Percentiles rank a stretch among this genome's conserved stretches.
These are phyloP conservation scores for Glossophaga mutica DNA, from an alignment of 2,797 vertebrate species.

Conservation along the genomic window DNA sequence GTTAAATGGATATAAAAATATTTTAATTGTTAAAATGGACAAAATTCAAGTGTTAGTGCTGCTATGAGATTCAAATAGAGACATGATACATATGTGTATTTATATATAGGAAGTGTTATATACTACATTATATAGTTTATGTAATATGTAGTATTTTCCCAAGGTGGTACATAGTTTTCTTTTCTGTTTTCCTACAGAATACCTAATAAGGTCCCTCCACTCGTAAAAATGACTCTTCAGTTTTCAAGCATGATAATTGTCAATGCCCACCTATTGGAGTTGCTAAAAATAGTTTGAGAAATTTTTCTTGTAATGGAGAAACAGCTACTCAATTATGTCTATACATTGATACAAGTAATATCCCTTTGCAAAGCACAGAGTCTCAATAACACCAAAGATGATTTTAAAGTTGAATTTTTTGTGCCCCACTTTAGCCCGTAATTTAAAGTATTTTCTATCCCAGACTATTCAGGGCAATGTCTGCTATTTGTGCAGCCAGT, in stretches of 20 bases:
- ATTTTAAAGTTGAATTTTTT: constrained; percentile 2
- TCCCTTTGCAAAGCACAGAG: background rate
- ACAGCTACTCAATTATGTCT: background rate
- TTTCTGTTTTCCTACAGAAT: background rate
- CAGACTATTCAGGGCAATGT: constrained; percentile 17
- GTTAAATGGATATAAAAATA: background rate
- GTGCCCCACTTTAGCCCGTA: background rate
- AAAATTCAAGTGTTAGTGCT: background rate
- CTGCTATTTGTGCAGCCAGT: constrained; percentile 12
- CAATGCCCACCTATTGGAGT: background rate
- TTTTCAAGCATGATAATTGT: background rate
- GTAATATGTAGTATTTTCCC: background rate
- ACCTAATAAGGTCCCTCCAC: background rate
- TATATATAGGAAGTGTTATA: background rate
- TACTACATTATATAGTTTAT: background rate
- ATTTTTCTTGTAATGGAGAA: background rate
- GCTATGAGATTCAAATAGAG: background rate
- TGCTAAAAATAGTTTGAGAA: constrained; percentile 17
- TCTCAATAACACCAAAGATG: background rate
- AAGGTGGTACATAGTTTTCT: background rate
- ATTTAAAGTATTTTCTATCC: background rate
- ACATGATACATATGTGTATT: background rate
- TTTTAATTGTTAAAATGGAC: background rate
- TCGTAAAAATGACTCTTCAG: background rate
- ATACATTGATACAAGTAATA: background rate